A percentile compares a stretch with the other conserved stretches of the same genome.
Evolutionary conservation across 1,140 invertebrate genomes (phyloP).

Genomic region (Oppia nitens): DNA sequence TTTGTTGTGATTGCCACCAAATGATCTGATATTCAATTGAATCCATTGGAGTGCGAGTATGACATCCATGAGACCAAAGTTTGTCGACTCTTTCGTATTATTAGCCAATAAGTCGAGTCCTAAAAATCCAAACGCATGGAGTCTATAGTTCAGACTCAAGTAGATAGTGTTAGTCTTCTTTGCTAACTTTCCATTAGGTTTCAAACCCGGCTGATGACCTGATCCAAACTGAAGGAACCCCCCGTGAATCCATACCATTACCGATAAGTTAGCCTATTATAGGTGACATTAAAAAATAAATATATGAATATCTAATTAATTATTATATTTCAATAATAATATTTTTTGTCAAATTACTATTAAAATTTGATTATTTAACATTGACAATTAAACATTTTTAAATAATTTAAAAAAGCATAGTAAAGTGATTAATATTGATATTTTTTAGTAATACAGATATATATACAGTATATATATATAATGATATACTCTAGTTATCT

Average conservation of each 20-base stretch:
- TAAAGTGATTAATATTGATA: too few relatives aligned
- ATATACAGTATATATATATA: too few relatives aligned
- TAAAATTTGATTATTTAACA: too few relatives aligned
- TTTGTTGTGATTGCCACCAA: slow-evolving; percentile 31
- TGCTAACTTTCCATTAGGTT: slow-evolving; percentile 64
- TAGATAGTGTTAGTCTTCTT: slow-evolving; percentile 33
- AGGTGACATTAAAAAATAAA: background rate
- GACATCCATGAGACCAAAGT: slow-evolving; percentile 35
- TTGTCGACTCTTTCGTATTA: slow-evolving; percentile 16
- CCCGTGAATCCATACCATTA: slow-evolving; percentile 93
- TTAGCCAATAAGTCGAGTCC: slow-evolving; percentile 13
- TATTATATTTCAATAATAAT: too few relatives aligned
- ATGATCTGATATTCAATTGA: slow-evolving; percentile 29
- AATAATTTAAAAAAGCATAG: too few relatives aligned
- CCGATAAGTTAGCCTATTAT: slow-evolving; percentile 24
- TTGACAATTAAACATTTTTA: too few relatives aligned
- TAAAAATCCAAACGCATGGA: slow-evolving; percentile 64
- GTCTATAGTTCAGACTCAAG: slow-evolving; percentile 87
- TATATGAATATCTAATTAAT: too few relatives aligned
- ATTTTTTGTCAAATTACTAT: too few relatives aligned
- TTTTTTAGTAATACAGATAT: too few relatives aligned
- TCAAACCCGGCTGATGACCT: slow-evolving; percentile 17
- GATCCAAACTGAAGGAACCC: slow-evolving; percentile 35
- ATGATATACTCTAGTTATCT: too few relatives aligned
- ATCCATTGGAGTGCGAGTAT: slow-evolving; percentile 32